A percentile compares a stretch with the other conserved stretches of the same genome.
Evolutionary conservation across 2,888 invertebrate genomes (phyloP).

Genomic region (Nasonovia ribisnigri): DNA sequence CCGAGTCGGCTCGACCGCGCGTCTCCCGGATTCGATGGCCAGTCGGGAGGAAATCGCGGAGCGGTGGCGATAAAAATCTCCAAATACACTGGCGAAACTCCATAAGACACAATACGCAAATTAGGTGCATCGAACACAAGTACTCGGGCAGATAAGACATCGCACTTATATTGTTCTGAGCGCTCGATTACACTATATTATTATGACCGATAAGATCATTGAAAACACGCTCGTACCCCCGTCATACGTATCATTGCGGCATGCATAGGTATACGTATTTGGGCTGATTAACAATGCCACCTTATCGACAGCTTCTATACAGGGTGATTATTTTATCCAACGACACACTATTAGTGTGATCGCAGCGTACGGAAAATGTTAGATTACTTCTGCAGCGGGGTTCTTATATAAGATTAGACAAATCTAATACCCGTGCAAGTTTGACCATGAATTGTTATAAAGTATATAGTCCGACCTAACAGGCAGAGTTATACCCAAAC

Average conservation of each 20-base stretch:
- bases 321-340: background rate
- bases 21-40: background rate
- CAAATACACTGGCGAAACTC: background rate
- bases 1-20: background rate
- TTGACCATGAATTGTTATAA: background rate
- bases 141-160: background rate
- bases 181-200: background rate
- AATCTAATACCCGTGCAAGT: background rate
- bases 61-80: background rate
- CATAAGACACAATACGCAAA: background rate
- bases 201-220: background rate
- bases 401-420: background rate
- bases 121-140: background rate
- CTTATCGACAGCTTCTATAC: background rate
- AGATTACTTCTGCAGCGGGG: background rate
- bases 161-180: background rate
- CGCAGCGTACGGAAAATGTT: background rate
- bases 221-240: background rate
- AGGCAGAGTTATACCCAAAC: background rate
- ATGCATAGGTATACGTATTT: background rate
- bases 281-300: slow-evolving; percentile 2
- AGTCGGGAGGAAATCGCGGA: background rate
- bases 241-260: background rate
- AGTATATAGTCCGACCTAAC: background rate
- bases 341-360: background rate